Conservation (phyloP, 2,113 vertebrate genomes). For the Ptychochromis oligacanthus region DNA sequence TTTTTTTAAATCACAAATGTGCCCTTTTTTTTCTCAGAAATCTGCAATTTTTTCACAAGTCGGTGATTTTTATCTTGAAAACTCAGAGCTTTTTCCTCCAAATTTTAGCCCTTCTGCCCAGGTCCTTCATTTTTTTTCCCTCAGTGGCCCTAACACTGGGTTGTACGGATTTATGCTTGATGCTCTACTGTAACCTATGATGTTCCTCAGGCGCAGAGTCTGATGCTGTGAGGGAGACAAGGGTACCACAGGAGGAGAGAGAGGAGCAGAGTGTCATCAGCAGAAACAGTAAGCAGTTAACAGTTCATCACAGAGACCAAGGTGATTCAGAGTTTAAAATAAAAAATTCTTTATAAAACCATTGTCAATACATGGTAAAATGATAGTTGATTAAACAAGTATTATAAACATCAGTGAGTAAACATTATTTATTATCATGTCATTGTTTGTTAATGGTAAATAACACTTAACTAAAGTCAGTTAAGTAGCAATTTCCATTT, state of each 20-base stretch:
- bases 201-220: conserved; percentile 21
- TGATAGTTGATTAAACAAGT: background rate
- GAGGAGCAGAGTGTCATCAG: conserved; percentile 66
- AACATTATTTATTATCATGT: background rate
- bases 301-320: conserved; percentile 61
- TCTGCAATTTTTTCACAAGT: background rate
- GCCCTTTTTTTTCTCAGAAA: rapidly evolving
- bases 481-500: background rate
- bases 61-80: too few relatives aligned
- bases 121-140: background rate
- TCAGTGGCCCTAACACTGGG: background rate
- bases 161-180: background rate
- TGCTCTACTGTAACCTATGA: background rate
- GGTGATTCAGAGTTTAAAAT: conserved; percentile 27
- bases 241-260: conserved; percentile 17
- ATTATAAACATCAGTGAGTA: too few relatives aligned
- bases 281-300: conserved; percentile 40
- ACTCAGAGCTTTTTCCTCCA: background rate
- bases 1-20: background rate
- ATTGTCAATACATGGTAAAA: background rate
- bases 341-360: background rate
- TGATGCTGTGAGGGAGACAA: conserved; percentile 17
- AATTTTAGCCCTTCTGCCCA: background rate
- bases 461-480: background rate
- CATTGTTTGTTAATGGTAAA: background rate